Percentiles rank a stretch among this genome's conserved stretches.
Conservation (phyloP, 2,797 vertebrate genomes). For the Xiphophorus birchmanni region DNA sequence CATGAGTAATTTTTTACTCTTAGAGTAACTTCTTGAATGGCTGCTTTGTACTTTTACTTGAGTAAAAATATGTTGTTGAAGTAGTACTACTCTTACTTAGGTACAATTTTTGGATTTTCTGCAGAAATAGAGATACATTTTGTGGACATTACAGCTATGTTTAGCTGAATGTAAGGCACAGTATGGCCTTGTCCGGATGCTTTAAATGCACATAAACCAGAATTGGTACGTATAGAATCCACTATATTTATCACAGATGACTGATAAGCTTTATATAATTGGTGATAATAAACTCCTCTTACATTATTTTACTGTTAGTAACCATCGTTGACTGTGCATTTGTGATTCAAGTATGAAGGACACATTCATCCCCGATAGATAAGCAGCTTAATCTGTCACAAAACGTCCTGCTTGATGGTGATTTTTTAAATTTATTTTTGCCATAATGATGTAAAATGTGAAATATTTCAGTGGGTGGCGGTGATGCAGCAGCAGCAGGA, state of each 20-base stretch:
- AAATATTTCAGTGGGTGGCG: slow-evolving; percentile 18
- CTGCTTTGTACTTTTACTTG: too few species aligned
- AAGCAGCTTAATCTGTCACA: not conserved
- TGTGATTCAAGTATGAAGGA: slow-evolving; percentile 50
- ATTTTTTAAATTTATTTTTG: not conserved
- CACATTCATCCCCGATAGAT: slow-evolving; percentile 42
- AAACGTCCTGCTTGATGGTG: not conserved
- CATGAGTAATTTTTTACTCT: too few species aligned
- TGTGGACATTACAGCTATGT: slow-evolving; percentile 12
- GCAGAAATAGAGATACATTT: slow-evolving; percentile 10
- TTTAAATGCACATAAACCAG: slow-evolving; percentile 8
- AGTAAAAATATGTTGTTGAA: too few species aligned
- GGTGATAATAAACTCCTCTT: not conserved
- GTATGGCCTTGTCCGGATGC: slow-evolving; percentile 55
- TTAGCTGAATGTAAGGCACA: slow-evolving; percentile 9
- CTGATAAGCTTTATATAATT: not conserved
- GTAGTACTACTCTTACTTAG: too few species aligned
- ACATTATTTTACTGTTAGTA: slow-evolving; percentile 5
- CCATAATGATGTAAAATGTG: not conserved
- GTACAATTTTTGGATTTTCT: not conserved
- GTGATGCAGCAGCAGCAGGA: slow-evolving; percentile 64
- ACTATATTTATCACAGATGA: not conserved
- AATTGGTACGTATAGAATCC: not conserved
- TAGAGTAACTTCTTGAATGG: too few species aligned
- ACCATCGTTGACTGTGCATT: slow-evolving; percentile 16